A percentile compares a stretch with the other conserved stretches of the same genome.
These are phyloP conservation scores for Lonchura striata DNA, from an alignment of 2,113 vertebrate genomes.

Conservation along the genomic window DNA sequence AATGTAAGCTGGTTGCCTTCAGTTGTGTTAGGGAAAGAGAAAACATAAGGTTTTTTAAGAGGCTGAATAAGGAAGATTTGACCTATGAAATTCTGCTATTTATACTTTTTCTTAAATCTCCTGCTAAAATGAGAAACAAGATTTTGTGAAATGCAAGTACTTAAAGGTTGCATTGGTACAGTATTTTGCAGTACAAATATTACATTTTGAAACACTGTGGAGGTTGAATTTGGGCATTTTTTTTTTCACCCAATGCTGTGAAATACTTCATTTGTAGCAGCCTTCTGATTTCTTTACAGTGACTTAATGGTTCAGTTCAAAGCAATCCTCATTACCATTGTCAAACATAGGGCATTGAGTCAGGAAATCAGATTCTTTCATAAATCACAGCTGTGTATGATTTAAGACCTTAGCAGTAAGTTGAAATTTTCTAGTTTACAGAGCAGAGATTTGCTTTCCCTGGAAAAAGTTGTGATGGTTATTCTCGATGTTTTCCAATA, in stretches of 20 bases:
- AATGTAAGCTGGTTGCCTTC: neutral
- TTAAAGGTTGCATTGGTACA: neutral
- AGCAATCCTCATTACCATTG: neutral
- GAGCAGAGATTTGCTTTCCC: neutral
- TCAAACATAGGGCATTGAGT: neutral
- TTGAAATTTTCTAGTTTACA: neutral
- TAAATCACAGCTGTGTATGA: neutral
- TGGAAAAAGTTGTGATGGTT: neutral
- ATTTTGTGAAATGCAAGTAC: neutral
- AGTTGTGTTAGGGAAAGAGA: neutral
- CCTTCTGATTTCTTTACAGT: neutral
- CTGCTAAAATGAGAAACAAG: neutral
- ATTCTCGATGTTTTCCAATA: neutral
- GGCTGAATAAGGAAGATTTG: neutral
- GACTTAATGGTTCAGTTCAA: neutral
- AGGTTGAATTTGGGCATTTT: neutral
- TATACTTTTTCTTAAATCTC: neutral
- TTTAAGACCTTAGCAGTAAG: neutral
- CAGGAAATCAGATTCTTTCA: neutral
- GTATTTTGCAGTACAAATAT: neutral
- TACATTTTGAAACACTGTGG: neutral
- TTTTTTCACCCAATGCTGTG: neutral
- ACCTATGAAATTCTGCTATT: neutral
- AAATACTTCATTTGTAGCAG: neutral
- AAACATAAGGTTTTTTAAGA: neutral